These are phyloP conservation scores for Phylloscopus trochiloides DNA, from an alignment of 2,113 vertebrate genomes.

Conservation along the genomic window DNA sequence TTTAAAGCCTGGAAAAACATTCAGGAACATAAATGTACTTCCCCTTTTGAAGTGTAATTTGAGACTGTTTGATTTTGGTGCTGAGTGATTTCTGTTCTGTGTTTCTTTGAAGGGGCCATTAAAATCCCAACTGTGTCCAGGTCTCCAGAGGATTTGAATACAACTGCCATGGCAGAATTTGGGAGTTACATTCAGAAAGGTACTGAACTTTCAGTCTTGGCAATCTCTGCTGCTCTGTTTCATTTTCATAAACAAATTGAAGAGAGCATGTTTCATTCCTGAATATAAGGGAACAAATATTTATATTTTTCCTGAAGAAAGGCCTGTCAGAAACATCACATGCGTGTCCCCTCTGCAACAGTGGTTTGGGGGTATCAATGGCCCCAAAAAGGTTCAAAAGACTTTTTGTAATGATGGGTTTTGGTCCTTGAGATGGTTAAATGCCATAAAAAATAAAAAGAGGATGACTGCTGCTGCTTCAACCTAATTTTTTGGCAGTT, in stretches of 20 bases:
- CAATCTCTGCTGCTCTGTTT: neutral
- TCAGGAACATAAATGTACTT: neutral
- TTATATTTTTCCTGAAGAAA: neutral
- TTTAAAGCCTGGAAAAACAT: neutral
- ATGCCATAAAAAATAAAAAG: neutral
- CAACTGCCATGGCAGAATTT: constrained; percentile 85
- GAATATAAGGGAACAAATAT: neutral
- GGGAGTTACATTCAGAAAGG: constrained; percentile 80
- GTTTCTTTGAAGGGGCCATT: constrained; percentile 78
- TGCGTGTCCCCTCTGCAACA: rapidly evolving
- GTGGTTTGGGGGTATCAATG: neutral
- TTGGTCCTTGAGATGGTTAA: neutral
- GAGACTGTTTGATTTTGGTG: neutral
- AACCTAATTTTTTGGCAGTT: neutral
- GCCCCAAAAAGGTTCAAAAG: neutral
- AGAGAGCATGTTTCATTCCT: neutral
- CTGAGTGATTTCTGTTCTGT: neutral
- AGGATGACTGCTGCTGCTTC: neutral
- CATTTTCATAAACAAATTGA: neutral
- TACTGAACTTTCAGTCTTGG: constrained; percentile 33
- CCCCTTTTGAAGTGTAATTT: neutral
- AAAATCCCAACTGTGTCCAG: constrained; percentile 87
- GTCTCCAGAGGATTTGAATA: constrained; percentile 73
- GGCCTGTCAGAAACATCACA: neutral
- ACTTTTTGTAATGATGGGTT: neutral